A percentile compares a stretch with the other conserved stretches of the same genome.
phyloP scores from a whole-genome alignment of 2,888 invertebrate genomes.

The Gastracanthus pulcherrimus region DNA sequence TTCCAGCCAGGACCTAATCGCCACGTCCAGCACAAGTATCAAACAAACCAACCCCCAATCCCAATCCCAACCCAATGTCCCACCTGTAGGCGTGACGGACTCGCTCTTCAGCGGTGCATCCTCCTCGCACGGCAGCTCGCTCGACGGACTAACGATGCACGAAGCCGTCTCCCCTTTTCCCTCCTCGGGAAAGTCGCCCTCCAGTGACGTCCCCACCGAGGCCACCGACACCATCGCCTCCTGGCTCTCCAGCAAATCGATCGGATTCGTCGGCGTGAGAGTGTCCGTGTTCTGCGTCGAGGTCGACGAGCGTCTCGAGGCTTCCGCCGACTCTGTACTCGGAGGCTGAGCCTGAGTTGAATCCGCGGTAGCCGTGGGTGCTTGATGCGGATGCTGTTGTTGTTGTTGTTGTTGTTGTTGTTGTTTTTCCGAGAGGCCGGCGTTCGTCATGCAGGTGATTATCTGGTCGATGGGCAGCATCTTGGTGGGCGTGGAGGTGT shows the following conservation, averaged over 20 bases:
- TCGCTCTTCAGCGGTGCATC: neutral
- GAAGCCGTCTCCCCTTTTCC: conserved; percentile 45
- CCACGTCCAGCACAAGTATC: too few species aligned
- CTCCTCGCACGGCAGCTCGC: conserved; percentile 14
- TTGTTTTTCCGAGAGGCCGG: conserved; percentile 66
- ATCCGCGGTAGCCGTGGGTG: conserved; percentile 31
- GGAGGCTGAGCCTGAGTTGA: neutral
- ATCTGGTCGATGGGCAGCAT: conserved; percentile 75
- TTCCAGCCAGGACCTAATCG: too few species aligned
- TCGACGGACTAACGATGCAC: neutral
- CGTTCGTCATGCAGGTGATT: conserved; percentile 73
- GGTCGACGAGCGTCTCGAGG: conserved; percentile 73
- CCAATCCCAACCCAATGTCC: too few species aligned
- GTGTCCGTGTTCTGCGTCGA: conserved; percentile 75
- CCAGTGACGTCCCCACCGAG: conserved; percentile 63
- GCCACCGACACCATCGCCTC: conserved; percentile 64
- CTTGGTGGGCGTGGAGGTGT: conserved; percentile 74
- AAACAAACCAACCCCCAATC: too few species aligned
- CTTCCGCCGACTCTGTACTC: conserved; percentile 66
- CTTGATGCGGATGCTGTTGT: conserved; percentile 56
- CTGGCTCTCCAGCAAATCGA: conserved; percentile 66
- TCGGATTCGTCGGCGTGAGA: conserved; percentile 72
- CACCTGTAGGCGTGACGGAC: conserved; percentile 13
- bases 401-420: conserved; percentile 61
- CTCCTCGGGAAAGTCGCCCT: conserved; percentile 58